Conservation (phyloP, 1,140 invertebrate genomes). For the Ceratina calcarata region DNA sequence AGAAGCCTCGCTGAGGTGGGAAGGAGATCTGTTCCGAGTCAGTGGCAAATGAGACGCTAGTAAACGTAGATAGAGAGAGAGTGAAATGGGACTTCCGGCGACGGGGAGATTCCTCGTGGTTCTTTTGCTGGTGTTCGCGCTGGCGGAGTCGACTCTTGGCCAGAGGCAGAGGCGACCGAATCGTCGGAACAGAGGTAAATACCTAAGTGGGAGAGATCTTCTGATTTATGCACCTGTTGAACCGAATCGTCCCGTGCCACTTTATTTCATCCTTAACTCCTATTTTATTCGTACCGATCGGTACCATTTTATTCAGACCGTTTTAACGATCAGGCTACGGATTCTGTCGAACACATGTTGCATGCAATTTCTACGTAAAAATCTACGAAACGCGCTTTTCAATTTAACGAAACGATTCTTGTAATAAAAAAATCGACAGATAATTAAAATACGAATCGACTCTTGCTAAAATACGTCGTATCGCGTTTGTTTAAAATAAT, state of each 20-base stretch:
- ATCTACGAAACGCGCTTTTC: too few relatives aligned
- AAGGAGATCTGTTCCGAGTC: background rate
- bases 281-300: too few relatives aligned
- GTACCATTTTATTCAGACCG: too few relatives aligned
- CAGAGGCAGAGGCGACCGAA: slow-evolving; percentile 54
- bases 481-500: too few relatives aligned
- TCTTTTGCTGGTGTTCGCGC: slow-evolving; percentile 62
- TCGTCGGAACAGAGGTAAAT: slow-evolving; percentile 64
- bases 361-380: too few relatives aligned
- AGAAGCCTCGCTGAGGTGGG: too few relatives aligned
- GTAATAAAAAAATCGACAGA: too few relatives aligned
- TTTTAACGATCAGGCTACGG: too few relatives aligned
- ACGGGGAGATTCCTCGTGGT: slow-evolving; percentile 56
- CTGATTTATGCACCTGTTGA: slow-evolving; percentile 34
- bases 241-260: background rate
- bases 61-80: slow-evolving; percentile 42
- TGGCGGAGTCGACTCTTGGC: slow-evolving; percentile 55
- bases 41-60: slow-evolving; percentile 61
- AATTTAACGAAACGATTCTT: too few relatives aligned
- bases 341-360: too few relatives aligned
- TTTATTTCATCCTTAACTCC: background rate
- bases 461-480: too few relatives aligned
- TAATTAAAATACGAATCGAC: too few relatives aligned
- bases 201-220: background rate
- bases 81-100: slow-evolving; percentile 56